Percentiles rank a stretch among this genome's conserved stretches.
These are phyloP conservation scores for Nymphalis c-album DNA, from an alignment of 2,888 invertebrate species.

Conservation along the genomic window DNA sequence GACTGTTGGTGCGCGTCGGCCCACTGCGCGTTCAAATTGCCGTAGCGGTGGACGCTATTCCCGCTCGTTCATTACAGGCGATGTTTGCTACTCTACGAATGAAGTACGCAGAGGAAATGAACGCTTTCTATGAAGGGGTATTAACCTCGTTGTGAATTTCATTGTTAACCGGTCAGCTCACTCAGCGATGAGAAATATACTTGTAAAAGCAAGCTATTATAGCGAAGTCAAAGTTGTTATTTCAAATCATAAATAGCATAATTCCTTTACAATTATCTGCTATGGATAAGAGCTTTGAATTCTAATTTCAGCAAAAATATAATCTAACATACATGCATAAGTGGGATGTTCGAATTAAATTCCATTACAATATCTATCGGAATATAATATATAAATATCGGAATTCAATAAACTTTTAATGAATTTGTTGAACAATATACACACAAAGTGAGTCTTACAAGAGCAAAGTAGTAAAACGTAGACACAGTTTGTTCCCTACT, in stretches of 20 bases:
- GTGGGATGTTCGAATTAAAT: too few relatives aligned
- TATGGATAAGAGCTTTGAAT: too few relatives aligned
- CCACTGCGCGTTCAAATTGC: slow-evolving; percentile 75
- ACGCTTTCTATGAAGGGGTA: slow-evolving; percentile 61
- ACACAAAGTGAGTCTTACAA: slow-evolving; percentile 38
- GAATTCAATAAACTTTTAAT: slow-evolving; percentile 27
- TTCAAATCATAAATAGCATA: too few relatives aligned
- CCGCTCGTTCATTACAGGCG: slow-evolving; percentile 62
- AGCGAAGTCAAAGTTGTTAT: background rate
- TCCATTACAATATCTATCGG: too few relatives aligned
- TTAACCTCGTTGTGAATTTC: slow-evolving; percentile 48
- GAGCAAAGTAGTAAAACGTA: slow-evolving; percentile 60
- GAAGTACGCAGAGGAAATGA: slow-evolving; percentile 63
- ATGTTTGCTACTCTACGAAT: slow-evolving; percentile 66
- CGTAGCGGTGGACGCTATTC: slow-evolving; percentile 61
- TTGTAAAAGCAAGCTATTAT: slow-evolving; percentile 19
- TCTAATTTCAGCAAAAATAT: too few relatives aligned
- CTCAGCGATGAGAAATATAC: slow-evolving; percentile 16
- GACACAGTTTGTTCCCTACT: slow-evolving; percentile 66
- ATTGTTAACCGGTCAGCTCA: slow-evolving; percentile 42
- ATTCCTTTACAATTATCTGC: background rate
- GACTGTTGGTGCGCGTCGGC: slow-evolving; percentile 66
- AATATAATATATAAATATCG: too few relatives aligned
- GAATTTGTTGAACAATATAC: slow-evolving; percentile 36
- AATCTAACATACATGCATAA: too few relatives aligned